Percentiles rank a stretch among this genome's conserved stretches.
phyloP scores from a whole-genome alignment of 2,113 vertebrate species.

The Rhabdomys dilectus region DNA sequence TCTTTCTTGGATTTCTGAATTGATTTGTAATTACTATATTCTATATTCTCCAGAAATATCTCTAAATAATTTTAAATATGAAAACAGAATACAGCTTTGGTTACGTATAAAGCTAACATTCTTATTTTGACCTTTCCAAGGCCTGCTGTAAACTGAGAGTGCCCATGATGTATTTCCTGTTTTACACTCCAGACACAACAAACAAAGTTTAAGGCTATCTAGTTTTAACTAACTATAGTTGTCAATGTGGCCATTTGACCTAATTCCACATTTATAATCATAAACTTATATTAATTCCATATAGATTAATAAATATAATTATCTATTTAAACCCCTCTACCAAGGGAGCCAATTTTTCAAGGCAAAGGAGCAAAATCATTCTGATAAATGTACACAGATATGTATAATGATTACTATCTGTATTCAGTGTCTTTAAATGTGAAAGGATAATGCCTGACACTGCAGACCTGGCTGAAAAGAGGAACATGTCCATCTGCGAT shows the following conservation, averaged over 20 bases:
- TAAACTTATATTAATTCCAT: conserved; percentile 83
- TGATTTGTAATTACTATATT: conserved; percentile 52
- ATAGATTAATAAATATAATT: conserved; percentile 86
- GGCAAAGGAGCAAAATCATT: conserved; percentile 69
- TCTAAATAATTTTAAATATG: conserved; percentile 30
- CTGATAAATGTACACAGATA: conserved; percentile 73
- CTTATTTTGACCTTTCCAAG: conserved; percentile 85
- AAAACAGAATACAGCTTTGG: conserved; percentile 29
- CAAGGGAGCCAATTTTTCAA: conserved; percentile 80
- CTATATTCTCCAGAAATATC: conserved; percentile 10
- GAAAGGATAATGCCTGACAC: conserved; percentile 82
- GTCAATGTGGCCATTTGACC: conserved; percentile 84
- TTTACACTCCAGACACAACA: conserved; percentile 85
- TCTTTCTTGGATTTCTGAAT: conserved; percentile 73
- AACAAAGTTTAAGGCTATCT: conserved; percentile 86
- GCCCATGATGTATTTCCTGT: conserved; percentile 85
- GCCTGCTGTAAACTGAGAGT: conserved; percentile 80
- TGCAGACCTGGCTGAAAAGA: conserved; percentile 72
- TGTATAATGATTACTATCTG: conserved; percentile 70
- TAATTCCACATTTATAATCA: conserved; percentile 84
- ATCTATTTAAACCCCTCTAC: conserved; percentile 79
- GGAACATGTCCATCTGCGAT: conserved; percentile 79
- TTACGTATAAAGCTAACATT: conserved; percentile 77
- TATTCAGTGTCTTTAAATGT: conserved; percentile 76
- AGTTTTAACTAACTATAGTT: conserved; percentile 84